Base-by-base conservation (phyloP, 2,113 vertebrate species). In the Forbesichthys papilliferus region DNA sequence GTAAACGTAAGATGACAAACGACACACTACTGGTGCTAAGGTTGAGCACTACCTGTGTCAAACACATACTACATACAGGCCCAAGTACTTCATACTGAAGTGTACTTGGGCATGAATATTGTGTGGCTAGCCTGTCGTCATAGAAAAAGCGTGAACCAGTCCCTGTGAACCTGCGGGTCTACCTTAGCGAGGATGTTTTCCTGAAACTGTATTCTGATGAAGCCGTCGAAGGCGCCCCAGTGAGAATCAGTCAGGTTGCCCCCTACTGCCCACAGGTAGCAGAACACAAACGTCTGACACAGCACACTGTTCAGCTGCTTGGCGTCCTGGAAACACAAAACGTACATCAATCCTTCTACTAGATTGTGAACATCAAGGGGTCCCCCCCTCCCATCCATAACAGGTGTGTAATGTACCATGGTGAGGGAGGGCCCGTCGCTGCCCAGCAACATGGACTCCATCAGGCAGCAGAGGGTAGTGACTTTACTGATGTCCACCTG, bases 401-500 rank as follows among this genome's bases (percentile, higher is more conserved):
- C 36, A 42, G 36, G 4, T 48, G 53, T 60, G 34, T 36, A 66
- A 65, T 3, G 59, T 94, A 96, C 95, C 94, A 93, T 82, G 65
- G 80, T 76, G 48, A 95, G 75, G 56, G 86, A 84, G 16, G 91
- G 83, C n/a, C 91, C 90, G 66, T 84, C 89, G 47, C 87, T 83
- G 52, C 80, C 88, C 66, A 96, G 81, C 69, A 96, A 74, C 77
- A 96, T 80, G 2, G 94, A 92, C 80, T 96, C 93, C 63, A 96
- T 63, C 62, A 96, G 91, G 75, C 80, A 92, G 80, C 95, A 96
- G 20, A 96, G 93, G 12, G 94, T 93, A 66, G 89, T 90, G 64
- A 96, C 93, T 88, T 96, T 96, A 82, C 94, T 96, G 80, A 96
- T 95, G 68, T 96, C 91, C 83, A 96, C 95, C 84, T 96, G 95